A percentile compares a stretch with the other conserved stretches of the same genome.
phyloP scores from a whole-genome alignment of 2,888 invertebrate genomes.

The Drosophila basisetae region DNA sequence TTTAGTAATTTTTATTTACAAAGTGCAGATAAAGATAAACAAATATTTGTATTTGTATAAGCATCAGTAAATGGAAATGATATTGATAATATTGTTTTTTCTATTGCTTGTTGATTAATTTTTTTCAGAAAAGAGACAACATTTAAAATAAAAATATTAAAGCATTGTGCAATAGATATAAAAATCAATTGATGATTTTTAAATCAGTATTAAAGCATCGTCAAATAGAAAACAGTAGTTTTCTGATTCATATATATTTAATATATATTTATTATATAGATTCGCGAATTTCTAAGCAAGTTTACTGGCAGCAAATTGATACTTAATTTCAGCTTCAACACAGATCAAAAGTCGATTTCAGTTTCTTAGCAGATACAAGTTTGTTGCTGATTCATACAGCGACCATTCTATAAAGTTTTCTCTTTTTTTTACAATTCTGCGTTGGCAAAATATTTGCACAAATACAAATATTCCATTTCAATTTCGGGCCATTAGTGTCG shows the following conservation, averaged over 20 bases:
- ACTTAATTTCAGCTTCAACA: not conserved
- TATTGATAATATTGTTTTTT: not conserved
- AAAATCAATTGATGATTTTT: not conserved
- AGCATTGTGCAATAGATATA: not conserved
- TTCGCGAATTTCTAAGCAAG: not conserved
- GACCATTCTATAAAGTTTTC: conserved; percentile 34
- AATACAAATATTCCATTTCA: conserved; percentile 73
- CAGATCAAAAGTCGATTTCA: not conserved
- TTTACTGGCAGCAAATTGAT: not conserved
- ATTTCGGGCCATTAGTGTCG: conserved; percentile 78
- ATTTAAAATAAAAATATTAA: not conserved
- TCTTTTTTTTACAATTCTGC: conserved; percentile 7
- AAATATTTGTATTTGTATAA: not conserved
- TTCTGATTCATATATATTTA: not conserved
- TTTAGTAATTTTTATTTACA: not conserved
- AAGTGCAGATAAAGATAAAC: not conserved
- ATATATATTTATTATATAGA: not conserved
- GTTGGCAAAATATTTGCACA: conserved; percentile 64
- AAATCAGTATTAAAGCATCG: not conserved
- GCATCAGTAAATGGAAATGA: not conserved
- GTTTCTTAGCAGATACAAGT: conserved; percentile 20
- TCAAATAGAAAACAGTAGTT: not conserved
- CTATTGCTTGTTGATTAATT: not conserved
- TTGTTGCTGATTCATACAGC: not conserved
- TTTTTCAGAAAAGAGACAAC: not conserved